Conservation (phyloP, 2,888 invertebrate genomes). For the Dryadula phaetusa region DNA sequence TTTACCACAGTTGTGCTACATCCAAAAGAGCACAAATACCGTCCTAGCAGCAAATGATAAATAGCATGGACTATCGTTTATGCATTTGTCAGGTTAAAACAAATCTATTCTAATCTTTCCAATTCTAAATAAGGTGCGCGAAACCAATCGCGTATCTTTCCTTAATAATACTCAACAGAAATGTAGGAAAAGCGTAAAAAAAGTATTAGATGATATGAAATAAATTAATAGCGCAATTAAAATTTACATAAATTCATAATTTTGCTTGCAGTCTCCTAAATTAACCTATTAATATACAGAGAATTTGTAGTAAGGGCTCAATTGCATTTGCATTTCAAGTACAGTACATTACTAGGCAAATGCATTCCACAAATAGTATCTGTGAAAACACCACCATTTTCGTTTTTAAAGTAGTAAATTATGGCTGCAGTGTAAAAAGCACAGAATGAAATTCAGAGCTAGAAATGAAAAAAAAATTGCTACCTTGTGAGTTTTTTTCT, state of each 20-base stretch:
- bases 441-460: neutral
- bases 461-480: neutral
- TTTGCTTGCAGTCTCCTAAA: constrained; percentile 13
- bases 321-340: constrained; percentile 33
- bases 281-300: constrained; percentile 30
- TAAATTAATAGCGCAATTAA: constrained; percentile 5
- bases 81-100: too few relatives aligned
- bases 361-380: constrained; percentile 18
- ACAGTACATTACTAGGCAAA: constrained; percentile 4
- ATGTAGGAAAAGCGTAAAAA: neutral
- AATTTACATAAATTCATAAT: constrained; percentile 8
- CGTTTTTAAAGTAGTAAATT: constrained; percentile 5
- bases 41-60: too few relatives aligned
- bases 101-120: too few relatives aligned
- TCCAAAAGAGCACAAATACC: too few relatives aligned
- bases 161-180: too few relatives aligned
- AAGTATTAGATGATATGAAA: neutral
- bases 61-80: too few relatives aligned
- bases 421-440: neutral
- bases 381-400: constrained; percentile 1
- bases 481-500: neutral
- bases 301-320: constrained; percentile 12
- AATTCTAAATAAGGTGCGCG: too few relatives aligned
- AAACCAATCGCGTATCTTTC: too few relatives aligned
- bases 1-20: too few relatives aligned